phyloP scores from a whole-genome alignment of 2,113 vertebrate species.

The Catagonus wagneri region DNA sequence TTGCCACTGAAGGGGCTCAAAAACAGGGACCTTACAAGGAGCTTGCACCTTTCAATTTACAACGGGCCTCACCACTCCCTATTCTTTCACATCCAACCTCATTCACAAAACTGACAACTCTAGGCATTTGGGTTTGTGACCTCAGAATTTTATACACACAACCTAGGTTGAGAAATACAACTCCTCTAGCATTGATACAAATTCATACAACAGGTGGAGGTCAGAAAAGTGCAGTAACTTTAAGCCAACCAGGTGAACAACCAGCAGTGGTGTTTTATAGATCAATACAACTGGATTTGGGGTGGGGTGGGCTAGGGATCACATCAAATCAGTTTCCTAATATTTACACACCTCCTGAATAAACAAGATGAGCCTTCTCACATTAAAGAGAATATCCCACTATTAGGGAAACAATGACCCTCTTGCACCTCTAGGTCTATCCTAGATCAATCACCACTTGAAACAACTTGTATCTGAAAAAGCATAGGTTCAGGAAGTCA shows the following conservation, averaged over 20 bases:
- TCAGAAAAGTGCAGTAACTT: not conserved
- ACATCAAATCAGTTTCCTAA: not conserved
- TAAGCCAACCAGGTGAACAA: not conserved
- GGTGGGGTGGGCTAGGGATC: rapidly evolving
- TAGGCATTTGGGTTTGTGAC: not conserved
- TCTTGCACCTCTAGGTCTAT: not conserved
- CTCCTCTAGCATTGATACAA: not conserved
- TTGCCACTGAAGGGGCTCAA: not conserved
- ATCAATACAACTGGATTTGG: not conserved
- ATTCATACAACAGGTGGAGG: not conserved
- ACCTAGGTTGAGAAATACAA: not conserved
- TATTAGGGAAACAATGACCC: not conserved
- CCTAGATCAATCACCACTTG: not conserved
- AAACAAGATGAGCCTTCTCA: not conserved
- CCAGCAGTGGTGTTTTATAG: not conserved
- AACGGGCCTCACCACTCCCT: not conserved
- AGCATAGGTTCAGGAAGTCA: not conserved
- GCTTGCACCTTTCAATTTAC: not conserved
- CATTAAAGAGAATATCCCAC: not conserved
- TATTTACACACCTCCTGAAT: not conserved
- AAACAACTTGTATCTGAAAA: not conserved
- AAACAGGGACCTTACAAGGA: not conserved
- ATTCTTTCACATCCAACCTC: not conserved
- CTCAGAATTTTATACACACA: not conserved
- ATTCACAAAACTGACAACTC: not conserved